A percentile compares a stretch with the other conserved stretches of the same genome.
Evolutionary conservation across 2,797 vertebrate species (phyloP).

Genomic region (Mus minutoides): DNA sequence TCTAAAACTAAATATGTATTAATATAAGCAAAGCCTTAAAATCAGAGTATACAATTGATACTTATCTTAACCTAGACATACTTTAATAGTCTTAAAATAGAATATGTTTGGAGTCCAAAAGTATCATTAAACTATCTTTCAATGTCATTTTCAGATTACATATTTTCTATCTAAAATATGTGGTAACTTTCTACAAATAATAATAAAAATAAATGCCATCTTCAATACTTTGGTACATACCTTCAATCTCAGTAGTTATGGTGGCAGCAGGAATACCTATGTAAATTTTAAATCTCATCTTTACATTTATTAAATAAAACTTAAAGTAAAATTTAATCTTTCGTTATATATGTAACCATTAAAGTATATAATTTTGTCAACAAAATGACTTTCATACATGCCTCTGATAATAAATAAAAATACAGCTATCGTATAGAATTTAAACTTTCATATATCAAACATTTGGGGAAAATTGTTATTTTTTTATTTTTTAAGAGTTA

Average conservation of each 20-base stretch:
- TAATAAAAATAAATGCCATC: background rate
- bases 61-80: background rate
- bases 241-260: background rate
- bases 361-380: background rate
- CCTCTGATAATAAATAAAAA: background rate
- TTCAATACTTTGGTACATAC: background rate
- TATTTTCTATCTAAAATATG: background rate
- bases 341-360: background rate
- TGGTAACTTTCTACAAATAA: background rate
- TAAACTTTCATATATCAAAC: background rate
- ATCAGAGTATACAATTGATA: background rate
- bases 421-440: background rate
- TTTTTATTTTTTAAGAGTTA: constrained; percentile 44
- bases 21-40: background rate
- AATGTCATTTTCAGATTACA: background rate
- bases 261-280: accelerated
- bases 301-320: background rate
- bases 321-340: background rate
- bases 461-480: background rate
- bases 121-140: background rate
- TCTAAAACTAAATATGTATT: background rate
- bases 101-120: background rate
- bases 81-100: background rate
- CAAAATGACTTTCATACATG: background rate
- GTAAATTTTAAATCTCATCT: background rate